phyloP scores from a whole-genome alignment of 2,888 invertebrate genomes.

The Netelia fuscicornis region DNA sequence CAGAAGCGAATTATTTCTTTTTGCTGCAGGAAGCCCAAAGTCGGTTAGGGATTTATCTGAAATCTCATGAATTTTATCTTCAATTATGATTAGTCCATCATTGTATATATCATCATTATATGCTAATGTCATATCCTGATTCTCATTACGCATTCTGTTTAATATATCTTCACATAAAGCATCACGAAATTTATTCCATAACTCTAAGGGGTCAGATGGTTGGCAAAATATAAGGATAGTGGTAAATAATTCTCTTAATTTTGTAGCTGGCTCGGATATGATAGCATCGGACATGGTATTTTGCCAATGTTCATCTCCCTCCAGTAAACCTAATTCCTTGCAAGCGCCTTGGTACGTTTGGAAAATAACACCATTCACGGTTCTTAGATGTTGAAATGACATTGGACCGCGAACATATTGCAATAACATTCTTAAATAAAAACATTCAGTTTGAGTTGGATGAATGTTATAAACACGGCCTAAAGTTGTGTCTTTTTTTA shows the following conservation, averaged over 20 bases:
- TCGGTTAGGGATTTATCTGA: no score
- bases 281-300: conserved; percentile 1
- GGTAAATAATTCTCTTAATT: conserved; percentile 7
- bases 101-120: neutral
- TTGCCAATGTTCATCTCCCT: conserved; percentile 80
- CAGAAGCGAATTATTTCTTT: neutral
- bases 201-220: conserved; percentile 3
- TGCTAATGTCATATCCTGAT: neutral
- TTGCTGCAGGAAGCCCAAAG: neutral
- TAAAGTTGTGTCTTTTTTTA: conserved; percentile 70
- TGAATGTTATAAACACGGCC: conserved; percentile 77
- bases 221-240: conserved; percentile 16
- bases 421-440: conserved; percentile 77
- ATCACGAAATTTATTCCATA: conserved; percentile 27
- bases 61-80: neutral
- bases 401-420: conserved; percentile 78
- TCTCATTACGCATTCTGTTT: neutral
- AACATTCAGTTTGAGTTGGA: conserved; percentile 76
- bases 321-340: conserved; percentile 74
- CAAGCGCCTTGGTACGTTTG: conserved; percentile 82
- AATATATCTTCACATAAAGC: conserved; percentile 10
- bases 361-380: conserved; percentile 79
- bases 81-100: neutral
- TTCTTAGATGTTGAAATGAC: conserved; percentile 78
- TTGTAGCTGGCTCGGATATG: neutral